phyloP scores from a whole-genome alignment of 2,888 invertebrate genomes.

The Syritta pipiens region DNA sequence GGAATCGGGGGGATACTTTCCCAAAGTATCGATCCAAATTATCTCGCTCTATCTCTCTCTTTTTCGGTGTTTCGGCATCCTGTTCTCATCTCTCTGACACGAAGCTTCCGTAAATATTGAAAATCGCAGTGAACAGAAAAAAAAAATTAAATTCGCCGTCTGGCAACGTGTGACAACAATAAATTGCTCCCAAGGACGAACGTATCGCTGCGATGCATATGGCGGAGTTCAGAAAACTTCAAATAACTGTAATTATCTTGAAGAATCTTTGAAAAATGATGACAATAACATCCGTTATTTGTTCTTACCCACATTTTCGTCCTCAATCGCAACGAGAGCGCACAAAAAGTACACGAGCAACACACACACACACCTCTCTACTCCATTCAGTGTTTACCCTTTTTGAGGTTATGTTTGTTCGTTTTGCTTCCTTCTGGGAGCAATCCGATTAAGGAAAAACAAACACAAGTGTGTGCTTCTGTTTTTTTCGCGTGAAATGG shows the following conservation, averaged over 20 bases:
- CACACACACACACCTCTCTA: background rate
- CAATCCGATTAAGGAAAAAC: slow-evolving; percentile 1
- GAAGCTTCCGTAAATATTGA: slow-evolving; percentile 19
- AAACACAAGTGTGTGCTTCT: slow-evolving; percentile 1
- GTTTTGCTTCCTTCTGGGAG: background rate
- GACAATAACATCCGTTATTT: slow-evolving; percentile 51
- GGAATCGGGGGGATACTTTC: background rate
- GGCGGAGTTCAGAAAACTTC: slow-evolving; percentile 2
- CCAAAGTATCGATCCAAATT: too few relatives aligned
- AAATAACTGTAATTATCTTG: slow-evolving; percentile 45
- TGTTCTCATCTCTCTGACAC: background rate
- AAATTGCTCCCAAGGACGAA: slow-evolving; percentile 19
- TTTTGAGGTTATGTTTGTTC: slow-evolving; percentile 36
- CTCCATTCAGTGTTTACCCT: slow-evolving; percentile 2
- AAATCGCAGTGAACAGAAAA: background rate
- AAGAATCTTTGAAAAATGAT: slow-evolving; percentile 45
- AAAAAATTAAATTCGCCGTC: background rate
- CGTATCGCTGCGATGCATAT: background rate
- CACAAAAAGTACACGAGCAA: background rate
- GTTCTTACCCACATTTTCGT: slow-evolving; percentile 30
- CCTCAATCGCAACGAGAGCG: background rate
- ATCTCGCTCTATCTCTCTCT: too few relatives aligned
- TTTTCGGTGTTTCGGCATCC: slow-evolving; percentile 17
- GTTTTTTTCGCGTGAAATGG: background rate
- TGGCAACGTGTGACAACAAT: slow-evolving; percentile 22